phyloP scores from a whole-genome alignment of 2,113 vertebrate genomes.

The Corythoichthys haematopterus region DNA sequence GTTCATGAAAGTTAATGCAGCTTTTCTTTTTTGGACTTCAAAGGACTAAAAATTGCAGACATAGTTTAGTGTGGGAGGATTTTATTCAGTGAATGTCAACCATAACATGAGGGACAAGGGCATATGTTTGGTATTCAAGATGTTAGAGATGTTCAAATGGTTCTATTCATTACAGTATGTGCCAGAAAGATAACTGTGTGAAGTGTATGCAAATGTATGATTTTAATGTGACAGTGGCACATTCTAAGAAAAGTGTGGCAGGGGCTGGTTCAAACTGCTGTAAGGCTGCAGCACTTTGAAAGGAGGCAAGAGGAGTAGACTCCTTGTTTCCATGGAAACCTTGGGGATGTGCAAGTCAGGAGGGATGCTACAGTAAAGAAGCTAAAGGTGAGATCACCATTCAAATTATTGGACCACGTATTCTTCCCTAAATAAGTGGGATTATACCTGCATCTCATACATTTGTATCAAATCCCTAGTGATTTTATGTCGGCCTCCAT shows the following conservation, averaged over 20 bases:
- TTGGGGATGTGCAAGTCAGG: constrained; percentile 24
- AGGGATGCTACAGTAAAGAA: constrained; percentile 32
- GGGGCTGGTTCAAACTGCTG: constrained; percentile 40
- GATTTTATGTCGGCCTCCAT: neutral
- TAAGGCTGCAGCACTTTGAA: constrained; percentile 52
- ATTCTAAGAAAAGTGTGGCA: constrained; percentile 33
- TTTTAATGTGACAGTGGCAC: constrained; percentile 33
- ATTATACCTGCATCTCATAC: constrained; percentile 4
- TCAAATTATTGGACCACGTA: constrained; percentile 45
- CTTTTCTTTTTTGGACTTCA: constrained; percentile 29
- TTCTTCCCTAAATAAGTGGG: constrained; percentile 18
- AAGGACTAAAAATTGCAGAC: constrained; percentile 27
- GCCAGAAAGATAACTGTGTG: neutral
- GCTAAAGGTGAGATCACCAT: constrained; percentile 51
- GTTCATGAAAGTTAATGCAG: constrained; percentile 13
- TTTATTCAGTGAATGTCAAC: constrained; percentile 22
- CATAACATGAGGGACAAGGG: constrained; percentile 12
- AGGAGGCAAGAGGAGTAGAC: constrained; percentile 44
- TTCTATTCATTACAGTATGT: constrained; percentile 5
- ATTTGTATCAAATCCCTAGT: neutral
- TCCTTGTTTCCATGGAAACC: constrained; percentile 69
- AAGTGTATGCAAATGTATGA: constrained; percentile 11
- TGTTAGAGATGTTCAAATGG: neutral
- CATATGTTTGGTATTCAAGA: constrained; percentile 22
- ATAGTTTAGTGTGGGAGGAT: constrained; percentile 20